Evolutionary conservation across 2,797 vertebrate genomes (phyloP).

Genomic region (Acropternis orthonyx): DNA sequence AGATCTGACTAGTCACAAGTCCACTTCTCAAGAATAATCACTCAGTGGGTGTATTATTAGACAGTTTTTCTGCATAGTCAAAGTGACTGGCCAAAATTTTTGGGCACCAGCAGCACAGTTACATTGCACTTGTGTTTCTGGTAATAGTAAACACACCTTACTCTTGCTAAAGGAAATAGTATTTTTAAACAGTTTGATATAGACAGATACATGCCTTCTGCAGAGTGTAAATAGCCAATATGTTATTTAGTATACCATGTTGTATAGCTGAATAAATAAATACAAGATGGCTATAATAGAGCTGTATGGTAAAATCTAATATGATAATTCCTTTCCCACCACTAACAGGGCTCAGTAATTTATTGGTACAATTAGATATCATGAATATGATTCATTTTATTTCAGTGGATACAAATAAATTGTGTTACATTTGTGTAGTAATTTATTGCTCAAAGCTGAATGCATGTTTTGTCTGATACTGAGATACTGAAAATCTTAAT

Average conservation of each 20-base stretch:
- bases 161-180: neutral
- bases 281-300: neutral
- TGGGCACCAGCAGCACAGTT: neutral
- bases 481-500: neutral
- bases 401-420: conserved; percentile 42
- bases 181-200: neutral
- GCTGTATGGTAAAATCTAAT: conserved; percentile 5
- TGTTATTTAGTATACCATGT: neutral
- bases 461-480: neutral
- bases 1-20: rapidly evolving
- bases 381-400: conserved; percentile 43
- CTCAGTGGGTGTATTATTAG: neutral
- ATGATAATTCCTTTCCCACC: conserved; percentile 20
- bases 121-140: neutral
- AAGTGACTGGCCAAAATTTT: neutral
- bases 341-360: conserved; percentile 53
- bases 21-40: neutral
- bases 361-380: conserved; percentile 54
- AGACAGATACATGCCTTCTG: neutral
- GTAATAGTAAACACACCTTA: neutral
- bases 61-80: neutral
- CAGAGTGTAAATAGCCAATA: neutral
- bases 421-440: conserved; percentile 28
- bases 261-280: conserved; percentile 16
- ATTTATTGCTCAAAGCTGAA: conserved; percentile 35